These are phyloP conservation scores for Rhincodon typus DNA, from an alignment of 2,797 vertebrate genomes.

Conservation along the genomic window DNA sequence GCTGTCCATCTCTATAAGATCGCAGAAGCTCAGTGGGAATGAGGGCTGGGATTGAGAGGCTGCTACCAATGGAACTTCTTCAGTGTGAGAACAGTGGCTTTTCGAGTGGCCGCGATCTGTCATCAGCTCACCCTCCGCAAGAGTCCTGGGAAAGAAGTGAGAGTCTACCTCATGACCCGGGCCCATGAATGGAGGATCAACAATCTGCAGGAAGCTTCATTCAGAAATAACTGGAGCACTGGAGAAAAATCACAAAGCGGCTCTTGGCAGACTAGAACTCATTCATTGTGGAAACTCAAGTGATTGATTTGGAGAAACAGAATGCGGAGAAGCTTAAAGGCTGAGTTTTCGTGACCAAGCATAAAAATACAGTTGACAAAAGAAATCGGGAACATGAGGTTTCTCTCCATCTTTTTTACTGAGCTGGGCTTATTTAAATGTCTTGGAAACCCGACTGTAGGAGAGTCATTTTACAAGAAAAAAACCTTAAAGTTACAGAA, in stretches of 20 bases:
- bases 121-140: background rate
- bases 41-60: background rate
- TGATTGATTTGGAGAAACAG: background rate
- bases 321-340: background rate
- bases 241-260: background rate
- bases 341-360: background rate
- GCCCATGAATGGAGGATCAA: background rate
- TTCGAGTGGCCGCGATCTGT: background rate
- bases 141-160: background rate
- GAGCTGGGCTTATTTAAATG: background rate
- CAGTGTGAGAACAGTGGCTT: background rate
- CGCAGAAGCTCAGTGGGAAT: background rate
- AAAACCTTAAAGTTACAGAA: background rate
- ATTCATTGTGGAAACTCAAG: background rate
- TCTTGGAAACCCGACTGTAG: background rate
- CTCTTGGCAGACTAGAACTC: background rate
- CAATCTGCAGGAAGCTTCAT: background rate
- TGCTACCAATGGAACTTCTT: background rate
- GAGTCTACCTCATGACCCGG: background rate
- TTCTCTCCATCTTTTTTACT: background rate
- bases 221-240: background rate
- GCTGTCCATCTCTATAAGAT: no score
- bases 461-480: background rate
- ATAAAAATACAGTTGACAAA: background rate
- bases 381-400: background rate